Percentiles rank a stretch among this genome's conserved stretches.
These are phyloP conservation scores for Rhinophrynus dorsalis DNA, from an alignment of 2,797 vertebrate species.

Conservation along the genomic window DNA sequence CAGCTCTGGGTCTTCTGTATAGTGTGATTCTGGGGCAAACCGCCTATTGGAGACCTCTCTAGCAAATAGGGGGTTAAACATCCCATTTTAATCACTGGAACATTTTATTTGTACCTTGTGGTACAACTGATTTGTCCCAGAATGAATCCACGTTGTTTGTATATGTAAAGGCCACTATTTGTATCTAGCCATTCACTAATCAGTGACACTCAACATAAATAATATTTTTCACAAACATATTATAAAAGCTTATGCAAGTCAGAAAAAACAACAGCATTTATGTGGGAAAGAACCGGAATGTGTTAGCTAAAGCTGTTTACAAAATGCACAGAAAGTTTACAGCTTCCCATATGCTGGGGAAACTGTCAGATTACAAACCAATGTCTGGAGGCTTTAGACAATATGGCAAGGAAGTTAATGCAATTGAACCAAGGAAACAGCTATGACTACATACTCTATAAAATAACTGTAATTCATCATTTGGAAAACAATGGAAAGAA, in stretches of 20 bases:
- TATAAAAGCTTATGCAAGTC: neutral
- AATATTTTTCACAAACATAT: too few relatives aligned
- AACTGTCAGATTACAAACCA: slow-evolving; percentile 70
- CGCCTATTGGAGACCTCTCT: too few relatives aligned
- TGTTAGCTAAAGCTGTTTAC: slow-evolving; percentile 58
- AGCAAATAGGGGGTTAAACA: too few relatives aligned
- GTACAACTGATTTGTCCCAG: too few relatives aligned
- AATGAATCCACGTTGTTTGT: too few relatives aligned
- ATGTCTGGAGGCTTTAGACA: slow-evolving; percentile 65
- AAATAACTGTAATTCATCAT: slow-evolving; percentile 65
- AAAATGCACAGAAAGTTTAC: slow-evolving; percentile 60
- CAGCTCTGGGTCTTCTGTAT: too few relatives aligned
- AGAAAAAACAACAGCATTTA: slow-evolving; percentile 31
- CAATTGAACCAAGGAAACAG: slow-evolving; percentile 70
- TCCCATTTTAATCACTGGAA: too few relatives aligned
- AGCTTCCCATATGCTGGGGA: slow-evolving; percentile 67
- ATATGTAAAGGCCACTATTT: too few relatives aligned
- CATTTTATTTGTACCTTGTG: too few relatives aligned
- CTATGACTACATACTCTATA: slow-evolving; percentile 66
- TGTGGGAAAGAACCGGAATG: slow-evolving; percentile 62
- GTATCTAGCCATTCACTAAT: too few relatives aligned
- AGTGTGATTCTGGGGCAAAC: too few relatives aligned
- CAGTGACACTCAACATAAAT: too few relatives aligned
- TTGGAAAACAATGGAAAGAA: slow-evolving; percentile 64
- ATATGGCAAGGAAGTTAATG: slow-evolving; percentile 71